Conservation (phyloP, 2,888 invertebrate genomes). For the Ferrisia virgata region DNA sequence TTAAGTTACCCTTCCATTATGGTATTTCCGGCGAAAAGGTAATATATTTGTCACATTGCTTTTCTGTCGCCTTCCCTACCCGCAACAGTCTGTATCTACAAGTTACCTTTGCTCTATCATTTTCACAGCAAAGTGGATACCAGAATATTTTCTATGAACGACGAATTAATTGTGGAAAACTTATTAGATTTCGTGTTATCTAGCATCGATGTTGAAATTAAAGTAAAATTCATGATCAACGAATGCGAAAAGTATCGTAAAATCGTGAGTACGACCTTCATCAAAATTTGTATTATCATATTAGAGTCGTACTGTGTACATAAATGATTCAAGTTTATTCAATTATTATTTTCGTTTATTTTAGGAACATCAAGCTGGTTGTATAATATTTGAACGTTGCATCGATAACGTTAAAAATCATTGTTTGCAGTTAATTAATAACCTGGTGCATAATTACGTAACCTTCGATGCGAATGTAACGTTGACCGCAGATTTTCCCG, state of each 20-base stretch:
- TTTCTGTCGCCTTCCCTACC: too few species aligned
- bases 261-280: not conserved
- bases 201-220: conserved; percentile 53
- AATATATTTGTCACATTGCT: conserved; percentile 47
- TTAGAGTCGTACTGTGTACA: too few species aligned
- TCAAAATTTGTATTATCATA: not conserved
- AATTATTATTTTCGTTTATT: not conserved
- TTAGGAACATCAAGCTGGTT: not conserved
- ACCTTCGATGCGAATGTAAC: not conserved
- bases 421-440: conserved; percentile 32
- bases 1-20: conserved; percentile 74
- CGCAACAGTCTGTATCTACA: too few species aligned
- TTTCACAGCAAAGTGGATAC: conserved; percentile 66
- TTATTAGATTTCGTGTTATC: conserved; percentile 70
- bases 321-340: too few species aligned
- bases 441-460: conserved; percentile 10
- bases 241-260: conserved; percentile 12
- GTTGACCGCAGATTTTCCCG: not conserved
- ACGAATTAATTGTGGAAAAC: conserved; percentile 65
- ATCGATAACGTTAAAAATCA: conserved; percentile 22
- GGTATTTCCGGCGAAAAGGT: conserved; percentile 73
- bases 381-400: not conserved
- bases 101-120: conserved; percentile 46
- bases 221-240: conserved; percentile 13
- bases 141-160: conserved; percentile 63